Conservation (phyloP, 1,140 invertebrate genomes). For the Dolichoris vasculosae region DNA sequence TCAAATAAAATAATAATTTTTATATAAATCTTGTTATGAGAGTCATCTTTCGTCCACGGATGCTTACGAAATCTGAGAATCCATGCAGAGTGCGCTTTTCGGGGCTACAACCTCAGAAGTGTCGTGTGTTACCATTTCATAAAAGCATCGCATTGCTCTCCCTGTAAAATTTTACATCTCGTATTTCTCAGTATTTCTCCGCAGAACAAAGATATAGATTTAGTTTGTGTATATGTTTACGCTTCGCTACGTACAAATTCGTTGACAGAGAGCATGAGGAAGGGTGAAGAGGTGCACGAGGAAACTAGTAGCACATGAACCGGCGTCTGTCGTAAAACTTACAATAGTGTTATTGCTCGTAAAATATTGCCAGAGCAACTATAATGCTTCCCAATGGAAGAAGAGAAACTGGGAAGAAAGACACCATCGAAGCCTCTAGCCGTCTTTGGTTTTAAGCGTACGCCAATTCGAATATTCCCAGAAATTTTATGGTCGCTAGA, state of each 20-base stretch:
- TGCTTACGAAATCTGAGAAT: constrained; percentile 26
- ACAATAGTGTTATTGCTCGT: constrained; percentile 48
- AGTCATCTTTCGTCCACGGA: not conserved
- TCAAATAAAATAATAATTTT: not conserved
- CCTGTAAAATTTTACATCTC: constrained; percentile 41
- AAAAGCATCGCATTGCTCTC: not conserved
- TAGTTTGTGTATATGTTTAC: not conserved
- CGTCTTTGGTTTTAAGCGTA: constrained; percentile 30
- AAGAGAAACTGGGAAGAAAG: not conserved
- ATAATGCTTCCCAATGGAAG: constrained; percentile 44
- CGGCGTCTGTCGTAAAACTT: constrained; percentile 48
- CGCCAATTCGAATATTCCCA: constrained; percentile 34
- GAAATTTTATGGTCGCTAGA: constrained; percentile 33
- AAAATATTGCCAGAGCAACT: constrained; percentile 47
- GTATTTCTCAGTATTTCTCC: constrained; percentile 45
- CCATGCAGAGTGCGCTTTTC: not conserved
- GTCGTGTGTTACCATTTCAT: not conserved
- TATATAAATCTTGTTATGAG: not conserved
- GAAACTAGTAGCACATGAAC: not conserved
- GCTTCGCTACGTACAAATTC: not conserved
- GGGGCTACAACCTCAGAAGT: constrained; percentile 38
- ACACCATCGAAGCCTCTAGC: not conserved
- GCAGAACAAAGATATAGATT: constrained; percentile 29
- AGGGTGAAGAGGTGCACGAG: not conserved
- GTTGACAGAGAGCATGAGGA: not conserved